Evolutionary conservation across 2,888 invertebrate genomes (phyloP).

Genomic region (Podabrus alpinus): DNA sequence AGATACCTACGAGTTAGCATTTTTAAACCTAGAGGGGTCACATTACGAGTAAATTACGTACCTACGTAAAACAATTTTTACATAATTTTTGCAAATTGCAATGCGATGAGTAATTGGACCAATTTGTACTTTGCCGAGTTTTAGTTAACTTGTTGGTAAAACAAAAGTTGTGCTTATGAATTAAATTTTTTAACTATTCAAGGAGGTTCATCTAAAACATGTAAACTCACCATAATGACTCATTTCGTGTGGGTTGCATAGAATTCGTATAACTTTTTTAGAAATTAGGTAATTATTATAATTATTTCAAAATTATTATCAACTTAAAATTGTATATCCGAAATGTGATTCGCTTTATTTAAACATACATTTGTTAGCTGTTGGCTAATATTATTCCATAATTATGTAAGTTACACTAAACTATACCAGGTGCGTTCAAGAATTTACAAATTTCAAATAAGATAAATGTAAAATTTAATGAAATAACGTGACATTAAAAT

Average conservation of each 20-base stretch:
- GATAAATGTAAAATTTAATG: neutral
- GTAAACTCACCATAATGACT: neutral
- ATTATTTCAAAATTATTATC: neutral
- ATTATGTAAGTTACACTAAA: neutral
- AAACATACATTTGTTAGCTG: neutral
- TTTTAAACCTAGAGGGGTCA: neutral
- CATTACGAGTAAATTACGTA: neutral
- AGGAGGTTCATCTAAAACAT: neutral
- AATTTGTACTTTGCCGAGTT: neutral
- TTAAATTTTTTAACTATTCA: neutral
- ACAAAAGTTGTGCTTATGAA: neutral
- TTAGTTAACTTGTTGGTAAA: neutral
- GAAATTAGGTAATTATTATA: neutral
- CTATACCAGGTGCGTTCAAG: neutral
- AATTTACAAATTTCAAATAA: neutral
- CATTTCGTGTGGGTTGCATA: neutral
- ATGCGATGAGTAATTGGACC: neutral
- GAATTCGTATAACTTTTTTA: neutral
- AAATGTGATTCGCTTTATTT: neutral
- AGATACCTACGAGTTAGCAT: neutral
- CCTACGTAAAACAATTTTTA: neutral
- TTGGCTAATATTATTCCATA: neutral
- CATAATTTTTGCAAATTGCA: neutral
- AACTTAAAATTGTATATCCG: neutral
- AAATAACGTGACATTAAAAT: neutral